phyloP scores from a whole-genome alignment of 2,113 vertebrate genomes.

The Lepidothrix coronata region DNA sequence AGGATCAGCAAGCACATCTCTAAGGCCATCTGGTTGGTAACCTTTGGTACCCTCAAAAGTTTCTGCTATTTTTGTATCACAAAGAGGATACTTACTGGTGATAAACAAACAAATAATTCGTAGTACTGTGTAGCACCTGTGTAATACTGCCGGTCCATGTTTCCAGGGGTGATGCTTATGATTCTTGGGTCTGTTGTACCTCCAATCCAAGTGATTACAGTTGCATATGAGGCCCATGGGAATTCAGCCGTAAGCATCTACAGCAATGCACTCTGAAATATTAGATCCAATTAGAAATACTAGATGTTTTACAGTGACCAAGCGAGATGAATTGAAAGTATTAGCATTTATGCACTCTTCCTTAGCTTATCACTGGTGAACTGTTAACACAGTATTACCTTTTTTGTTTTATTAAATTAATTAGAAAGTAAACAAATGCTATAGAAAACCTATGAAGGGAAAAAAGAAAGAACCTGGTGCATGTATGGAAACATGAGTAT shows the following conservation, averaged over 20 bases:
- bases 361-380: background rate
- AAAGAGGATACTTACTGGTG: background rate
- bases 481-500: background rate
- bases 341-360: background rate
- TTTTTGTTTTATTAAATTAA: background rate
- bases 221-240: background rate
- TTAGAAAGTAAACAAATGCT: background rate
- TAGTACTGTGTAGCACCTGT: accelerated
- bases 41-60: background rate
- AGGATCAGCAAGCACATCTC: background rate
- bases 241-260: background rate
- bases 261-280: background rate
- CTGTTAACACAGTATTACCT: background rate
- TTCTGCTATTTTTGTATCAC: background rate
- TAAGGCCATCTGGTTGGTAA: background rate
- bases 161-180: background rate
- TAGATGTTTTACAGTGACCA: background rate
- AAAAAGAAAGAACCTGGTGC: background rate
- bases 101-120: background rate
- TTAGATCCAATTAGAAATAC: background rate
- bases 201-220: background rate
- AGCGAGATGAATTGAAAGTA: background rate
- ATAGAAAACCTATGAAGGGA: background rate
- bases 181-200: background rate
- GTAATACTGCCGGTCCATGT: background rate